phyloP scores from a whole-genome alignment of 1,140 invertebrate species.

The Telenomus remus region DNA sequence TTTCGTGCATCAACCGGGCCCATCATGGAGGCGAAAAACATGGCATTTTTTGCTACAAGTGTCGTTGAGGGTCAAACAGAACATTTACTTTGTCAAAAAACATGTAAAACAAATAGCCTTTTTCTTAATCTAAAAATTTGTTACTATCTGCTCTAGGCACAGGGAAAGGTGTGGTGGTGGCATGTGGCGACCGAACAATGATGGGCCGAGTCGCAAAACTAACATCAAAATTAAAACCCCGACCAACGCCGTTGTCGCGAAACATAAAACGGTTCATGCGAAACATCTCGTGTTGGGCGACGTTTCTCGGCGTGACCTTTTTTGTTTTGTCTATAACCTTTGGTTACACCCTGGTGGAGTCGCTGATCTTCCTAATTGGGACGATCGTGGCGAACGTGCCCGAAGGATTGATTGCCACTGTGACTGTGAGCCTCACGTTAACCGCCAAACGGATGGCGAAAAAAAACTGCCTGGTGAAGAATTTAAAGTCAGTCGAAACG shows the following conservation, averaged over 20 bases:
- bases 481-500: constrained; percentile 87
- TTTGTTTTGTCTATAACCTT: constrained; percentile 82
- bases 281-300: constrained; percentile 81
- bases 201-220: constrained; percentile 90
- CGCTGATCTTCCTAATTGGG: constrained; percentile 88
- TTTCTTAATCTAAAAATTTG: too few relatives aligned
- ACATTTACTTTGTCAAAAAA: too few relatives aligned
- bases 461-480: constrained; percentile 87
- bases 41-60: constrained; percentile 88
- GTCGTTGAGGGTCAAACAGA: constrained; percentile 81
- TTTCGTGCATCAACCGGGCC: constrained; percentile 80
- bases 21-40: constrained; percentile 84
- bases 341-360: constrained; percentile 85
- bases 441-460: constrained; percentile 86
- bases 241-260: constrained; percentile 85
- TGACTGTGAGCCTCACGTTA: constrained; percentile 84
- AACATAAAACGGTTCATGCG: constrained; percentile 87
- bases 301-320: constrained; percentile 85
- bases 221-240: constrained; percentile 82
- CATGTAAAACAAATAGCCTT: too few relatives aligned
- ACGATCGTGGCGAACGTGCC: constrained; percentile 92
- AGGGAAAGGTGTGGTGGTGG: constrained; percentile 85
- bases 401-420: constrained; percentile 87
- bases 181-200: constrained; percentile 87
- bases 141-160: constrained; percentile 62